Base-by-base conservation (phyloP, 2,888 invertebrate genomes). In the Eubasilissa splendida region DNA sequence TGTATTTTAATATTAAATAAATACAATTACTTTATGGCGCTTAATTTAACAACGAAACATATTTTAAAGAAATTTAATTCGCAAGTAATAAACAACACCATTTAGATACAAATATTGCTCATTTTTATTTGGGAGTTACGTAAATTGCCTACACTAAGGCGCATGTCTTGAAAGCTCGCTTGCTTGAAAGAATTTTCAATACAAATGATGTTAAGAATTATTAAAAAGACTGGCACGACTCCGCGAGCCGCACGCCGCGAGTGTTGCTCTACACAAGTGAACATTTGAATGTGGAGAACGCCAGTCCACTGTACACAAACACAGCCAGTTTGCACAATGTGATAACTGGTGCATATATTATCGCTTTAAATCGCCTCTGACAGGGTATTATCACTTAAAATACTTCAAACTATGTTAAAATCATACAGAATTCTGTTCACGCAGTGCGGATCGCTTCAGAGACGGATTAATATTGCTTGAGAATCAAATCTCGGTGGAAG, bases 251-350 rank as follows among this genome's bases (percentile, higher is more conserved):
- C 60, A 22, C 42, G 42, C 60, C 60, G 52, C 52, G 59, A 75
- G 50, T 75, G 59, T 60, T 74, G 33, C 50, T 58, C 12, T n/a
- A 60, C n/a, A 42, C 50, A 63, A 60, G 52, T 22, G 22, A n/a
- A 65, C 33, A 4, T 76, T 54, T 65, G n/a, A 65, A 53, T 53
- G 65, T 53, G 31, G 65, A 54, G 65, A 65, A 54, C 53, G 70
- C 42, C 50, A 58, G 71, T 52, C 68, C 50, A 68, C 31, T 53
- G 82, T 80, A 82, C 78, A 68, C 77, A 82, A 82, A 82, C 82
- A 80, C 76, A 76, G 52, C 58, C 65, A 68, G 63, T 78, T 75
- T 58, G 66, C 58, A 79, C 75, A 66, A 79, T 79, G 79, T 79
- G 74, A 79, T 42, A 65, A 65, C 66, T 66, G 58, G 56, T 79